Evolutionary conservation across 2,797 vertebrate species (phyloP).

Genomic region (Megalops cyprinoides): DNA sequence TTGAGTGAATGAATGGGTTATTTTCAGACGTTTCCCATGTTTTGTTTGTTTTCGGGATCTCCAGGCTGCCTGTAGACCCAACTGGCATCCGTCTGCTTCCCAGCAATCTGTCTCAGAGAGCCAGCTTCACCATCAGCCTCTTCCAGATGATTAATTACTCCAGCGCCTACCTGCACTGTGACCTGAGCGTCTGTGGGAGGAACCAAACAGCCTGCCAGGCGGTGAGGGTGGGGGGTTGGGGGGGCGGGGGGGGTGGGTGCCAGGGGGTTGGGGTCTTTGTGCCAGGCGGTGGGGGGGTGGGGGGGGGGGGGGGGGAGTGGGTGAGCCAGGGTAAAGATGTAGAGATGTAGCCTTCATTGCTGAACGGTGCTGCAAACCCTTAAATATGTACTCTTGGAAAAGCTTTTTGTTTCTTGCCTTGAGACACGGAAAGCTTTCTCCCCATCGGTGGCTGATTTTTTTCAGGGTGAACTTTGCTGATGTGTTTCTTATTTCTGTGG

Average conservation of each 20-base stretch:
- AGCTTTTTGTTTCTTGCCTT: not conserved
- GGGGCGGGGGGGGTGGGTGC: constrained; percentile 69
- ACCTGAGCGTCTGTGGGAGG: constrained; percentile 66
- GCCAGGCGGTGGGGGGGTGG: too few species aligned
- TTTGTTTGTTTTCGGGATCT: constrained; percentile 22
- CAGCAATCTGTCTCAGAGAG: constrained; percentile 59
- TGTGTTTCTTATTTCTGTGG: not conserved
- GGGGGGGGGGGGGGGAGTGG: too few species aligned
- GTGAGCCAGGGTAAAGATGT: constrained; percentile 7
- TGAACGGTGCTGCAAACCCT: not conserved
- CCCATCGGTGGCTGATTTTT: not conserved
- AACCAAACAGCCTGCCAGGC: constrained; percentile 65
- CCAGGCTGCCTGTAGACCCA: constrained; percentile 61
- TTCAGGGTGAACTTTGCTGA: not conserved
- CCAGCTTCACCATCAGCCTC: constrained; percentile 79
- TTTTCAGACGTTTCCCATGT: not conserved
- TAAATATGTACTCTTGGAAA: not conserved
- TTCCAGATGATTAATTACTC: constrained; percentile 84
- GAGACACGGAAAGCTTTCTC: not conserved
- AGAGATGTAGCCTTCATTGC: not conserved
- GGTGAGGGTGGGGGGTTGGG: constrained; percentile 59
- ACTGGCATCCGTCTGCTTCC: constrained; percentile 66
- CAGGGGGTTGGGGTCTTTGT: constrained; percentile 34
- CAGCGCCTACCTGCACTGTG: constrained; percentile 74
- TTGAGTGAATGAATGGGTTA: too few species aligned